These are phyloP conservation scores for Gouania willdenowi DNA, from an alignment of 2,797 vertebrate genomes.

Conservation along the genomic window DNA sequence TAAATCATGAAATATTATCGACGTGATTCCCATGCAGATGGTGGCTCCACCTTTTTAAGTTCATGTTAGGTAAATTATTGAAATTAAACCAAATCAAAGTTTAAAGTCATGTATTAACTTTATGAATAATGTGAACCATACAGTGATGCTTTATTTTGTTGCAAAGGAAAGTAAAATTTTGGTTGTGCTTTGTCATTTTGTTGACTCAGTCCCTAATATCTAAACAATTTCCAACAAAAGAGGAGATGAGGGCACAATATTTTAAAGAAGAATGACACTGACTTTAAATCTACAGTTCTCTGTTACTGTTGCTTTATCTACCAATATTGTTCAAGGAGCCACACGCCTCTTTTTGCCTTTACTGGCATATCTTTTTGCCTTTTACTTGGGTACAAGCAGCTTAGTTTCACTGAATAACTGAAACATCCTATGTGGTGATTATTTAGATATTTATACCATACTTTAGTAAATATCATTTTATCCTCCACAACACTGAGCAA, in stretches of 20 bases:
- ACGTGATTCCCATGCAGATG: too few relatives aligned
- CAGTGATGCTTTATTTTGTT: too few relatives aligned
- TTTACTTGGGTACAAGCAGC: slow-evolving; percentile 41
- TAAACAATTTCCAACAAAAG: slow-evolving; percentile 17
- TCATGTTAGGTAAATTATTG: too few relatives aligned
- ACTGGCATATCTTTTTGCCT: slow-evolving; percentile 1
- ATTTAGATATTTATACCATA: slow-evolving; percentile 40
- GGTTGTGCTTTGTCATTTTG: too few relatives aligned
- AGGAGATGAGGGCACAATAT: slow-evolving; percentile 5
- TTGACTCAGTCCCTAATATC: slow-evolving; percentile 50
- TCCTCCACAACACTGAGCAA: slow-evolving; percentile 33
- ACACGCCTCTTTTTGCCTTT: background rate
- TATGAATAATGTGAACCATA: too few relatives aligned
- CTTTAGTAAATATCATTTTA: slow-evolving; percentile 49
- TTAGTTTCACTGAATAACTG: slow-evolving; percentile 30
- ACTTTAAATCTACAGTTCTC: slow-evolving; percentile 23
- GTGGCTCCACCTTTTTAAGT: too few relatives aligned
- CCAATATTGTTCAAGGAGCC: slow-evolving; percentile 6
- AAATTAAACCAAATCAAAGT: too few relatives aligned
- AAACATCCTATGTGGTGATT: slow-evolving; percentile 27
- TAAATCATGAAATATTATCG: too few relatives aligned
- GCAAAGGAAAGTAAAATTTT: too few relatives aligned
- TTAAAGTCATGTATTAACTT: too few relatives aligned
- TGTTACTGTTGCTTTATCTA: slow-evolving; percentile 31
- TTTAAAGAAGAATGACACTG: slow-evolving; percentile 23